These are phyloP conservation scores for Eptesicus fuscus DNA, from an alignment of 2,113 vertebrate species.

Conservation along the genomic window DNA sequence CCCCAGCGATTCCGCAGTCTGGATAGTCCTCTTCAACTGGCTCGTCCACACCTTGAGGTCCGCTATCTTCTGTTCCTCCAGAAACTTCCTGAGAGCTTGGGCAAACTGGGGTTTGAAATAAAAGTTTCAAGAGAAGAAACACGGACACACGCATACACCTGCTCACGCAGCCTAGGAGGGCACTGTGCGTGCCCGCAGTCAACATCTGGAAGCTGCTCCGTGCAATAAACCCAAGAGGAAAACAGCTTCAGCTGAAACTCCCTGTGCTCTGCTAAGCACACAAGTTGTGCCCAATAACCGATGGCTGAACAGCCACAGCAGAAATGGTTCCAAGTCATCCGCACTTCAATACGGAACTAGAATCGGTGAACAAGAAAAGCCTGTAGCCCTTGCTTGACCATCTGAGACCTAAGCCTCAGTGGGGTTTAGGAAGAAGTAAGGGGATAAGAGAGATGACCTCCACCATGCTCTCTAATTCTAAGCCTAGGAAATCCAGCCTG, in stretches of 20 bases:
- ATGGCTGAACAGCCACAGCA: neutral
- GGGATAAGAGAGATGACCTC: conserved; percentile 22
- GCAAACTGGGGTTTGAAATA: conserved; percentile 83
- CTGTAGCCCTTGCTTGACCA: neutral
- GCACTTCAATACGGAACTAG: neutral
- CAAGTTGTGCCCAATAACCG: neutral
- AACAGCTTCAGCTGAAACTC: neutral
- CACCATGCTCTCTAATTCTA: neutral
- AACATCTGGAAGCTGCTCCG: neutral
- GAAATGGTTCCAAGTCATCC: neutral
- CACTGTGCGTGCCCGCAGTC: neutral
- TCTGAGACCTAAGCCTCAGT: neutral
- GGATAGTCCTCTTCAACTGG: conserved; percentile 96
- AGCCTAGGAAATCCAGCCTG: neutral
- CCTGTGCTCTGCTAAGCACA: neutral
- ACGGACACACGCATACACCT: neutral
- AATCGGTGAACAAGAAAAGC: neutral
- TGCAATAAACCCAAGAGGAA: neutral
- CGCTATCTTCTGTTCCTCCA: conserved; percentile 90
- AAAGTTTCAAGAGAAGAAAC: neutral
- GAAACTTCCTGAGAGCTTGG: conserved; percentile 87
- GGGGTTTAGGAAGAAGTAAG: neutral
- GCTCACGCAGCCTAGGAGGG: neutral
- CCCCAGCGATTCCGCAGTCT: conserved; percentile 92
- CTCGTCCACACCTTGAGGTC: conserved; percentile 98